Evolutionary conservation across 2,797 vertebrate genomes (phyloP).

Genomic region (Notolepis coatsorum): DNA sequence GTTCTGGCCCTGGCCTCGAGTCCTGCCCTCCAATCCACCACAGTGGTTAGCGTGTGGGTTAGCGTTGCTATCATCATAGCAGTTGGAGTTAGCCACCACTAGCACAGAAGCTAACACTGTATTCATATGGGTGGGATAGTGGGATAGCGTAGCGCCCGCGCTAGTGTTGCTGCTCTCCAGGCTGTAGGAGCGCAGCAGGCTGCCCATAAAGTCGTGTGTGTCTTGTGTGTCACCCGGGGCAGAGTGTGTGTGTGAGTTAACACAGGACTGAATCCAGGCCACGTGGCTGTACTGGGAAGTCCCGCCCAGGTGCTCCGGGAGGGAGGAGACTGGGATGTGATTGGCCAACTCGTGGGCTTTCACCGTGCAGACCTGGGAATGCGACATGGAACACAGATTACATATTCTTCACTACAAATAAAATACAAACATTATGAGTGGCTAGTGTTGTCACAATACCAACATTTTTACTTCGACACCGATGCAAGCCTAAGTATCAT

Average conservation of each 20-base stretch:
- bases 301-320: constrained; percentile 86
- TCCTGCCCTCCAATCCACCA: constrained; percentile 66
- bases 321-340: constrained; percentile 86
- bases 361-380: constrained; percentile 83
- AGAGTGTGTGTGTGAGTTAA: constrained; percentile 77
- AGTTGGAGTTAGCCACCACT: constrained; percentile 79
- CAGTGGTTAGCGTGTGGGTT: constrained; percentile 85
- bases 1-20: constrained; percentile 67
- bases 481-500: no score
- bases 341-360: constrained; percentile 83
- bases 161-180: constrained; percentile 74
- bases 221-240: constrained; percentile 66
- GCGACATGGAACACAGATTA: no score
- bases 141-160: constrained; percentile 49
- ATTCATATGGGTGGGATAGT: constrained; percentile 59
- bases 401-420: no score
- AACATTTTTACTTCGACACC: no score
- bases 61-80: constrained; percentile 82
- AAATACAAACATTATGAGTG: no score
- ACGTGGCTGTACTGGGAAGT: constrained; percentile 85
- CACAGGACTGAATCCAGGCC: constrained; percentile 87
- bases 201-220: constrained; percentile 83
- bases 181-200: constrained; percentile 83
- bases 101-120: constrained; percentile 67
- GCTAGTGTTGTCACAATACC: no score